Conservation (phyloP, 64 coral and sea anemone species). For the Acropora tenuis region DNA sequence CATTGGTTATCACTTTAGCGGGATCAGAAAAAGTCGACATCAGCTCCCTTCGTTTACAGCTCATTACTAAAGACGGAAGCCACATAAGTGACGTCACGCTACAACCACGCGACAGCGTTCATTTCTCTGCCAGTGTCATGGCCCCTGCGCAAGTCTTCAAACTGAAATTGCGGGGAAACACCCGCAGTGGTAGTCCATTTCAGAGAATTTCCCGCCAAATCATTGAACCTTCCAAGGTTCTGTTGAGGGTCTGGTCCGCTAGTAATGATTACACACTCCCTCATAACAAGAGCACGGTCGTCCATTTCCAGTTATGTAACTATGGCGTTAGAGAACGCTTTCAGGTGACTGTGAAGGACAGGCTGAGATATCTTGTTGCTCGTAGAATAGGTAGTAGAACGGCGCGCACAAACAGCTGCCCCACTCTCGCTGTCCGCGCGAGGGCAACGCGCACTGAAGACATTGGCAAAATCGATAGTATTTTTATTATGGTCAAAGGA, state of each 20-base stretch:
- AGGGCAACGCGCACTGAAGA: slow-evolving; percentile 1
- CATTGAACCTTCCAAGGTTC: slow-evolving; percentile 29
- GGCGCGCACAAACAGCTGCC: neutral
- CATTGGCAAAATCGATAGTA: neutral
- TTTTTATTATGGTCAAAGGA: slow-evolving; percentile 25
- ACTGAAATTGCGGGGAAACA: slow-evolving; percentile 62
- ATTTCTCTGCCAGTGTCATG: slow-evolving; percentile 62
- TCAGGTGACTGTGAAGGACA: slow-evolving; percentile 21
- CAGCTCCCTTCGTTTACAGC: slow-evolving; percentile 53
- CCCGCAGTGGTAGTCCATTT: slow-evolving; percentile 53
- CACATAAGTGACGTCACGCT: slow-evolving; percentile 49
- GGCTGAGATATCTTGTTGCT: neutral
- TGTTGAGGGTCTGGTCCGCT: slow-evolving; percentile 45
- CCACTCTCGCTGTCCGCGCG: neutral
- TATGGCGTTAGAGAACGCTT: slow-evolving; percentile 13
- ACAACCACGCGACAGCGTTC: slow-evolving; percentile 26
- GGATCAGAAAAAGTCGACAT: slow-evolving; percentile 62
- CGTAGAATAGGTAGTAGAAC: neutral
- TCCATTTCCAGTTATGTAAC: slow-evolving; percentile 52
- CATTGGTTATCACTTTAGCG: slow-evolving; percentile 68
- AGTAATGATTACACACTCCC: slow-evolving; percentile 74
- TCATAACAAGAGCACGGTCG: slow-evolving; percentile 17
- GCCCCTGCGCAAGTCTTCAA: slow-evolving; percentile 31
- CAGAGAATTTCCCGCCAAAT: slow-evolving; percentile 72
- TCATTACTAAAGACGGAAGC: slow-evolving; percentile 65